Evolutionary conservation across 2,888 invertebrate genomes (phyloP).

Genomic region (Seladonia tumulorum): DNA sequence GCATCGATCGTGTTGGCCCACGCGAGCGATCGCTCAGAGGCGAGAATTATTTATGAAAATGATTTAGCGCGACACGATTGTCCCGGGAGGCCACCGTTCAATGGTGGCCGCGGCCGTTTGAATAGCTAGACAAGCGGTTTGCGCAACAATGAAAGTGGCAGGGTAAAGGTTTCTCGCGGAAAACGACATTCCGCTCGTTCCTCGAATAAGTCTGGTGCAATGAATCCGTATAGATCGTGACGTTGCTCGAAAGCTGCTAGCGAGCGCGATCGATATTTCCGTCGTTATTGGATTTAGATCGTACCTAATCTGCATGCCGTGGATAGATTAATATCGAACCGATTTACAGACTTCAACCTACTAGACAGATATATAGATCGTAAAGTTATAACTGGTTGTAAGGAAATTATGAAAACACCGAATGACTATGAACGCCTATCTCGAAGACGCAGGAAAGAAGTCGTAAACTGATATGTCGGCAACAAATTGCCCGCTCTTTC

Average conservation of each 20-base stretch:
- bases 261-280: background rate
- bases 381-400: background rate
- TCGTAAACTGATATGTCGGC: too few relatives aligned
- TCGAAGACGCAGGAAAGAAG: too few relatives aligned
- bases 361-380: background rate
- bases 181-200: conserved; percentile 51
- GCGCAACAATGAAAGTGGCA: conserved; percentile 49
- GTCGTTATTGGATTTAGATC: background rate
- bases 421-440: too few relatives aligned
- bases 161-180: conserved; percentile 41
- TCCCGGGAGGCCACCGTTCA: conserved; percentile 18
- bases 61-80: background rate
- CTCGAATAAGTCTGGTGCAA: conserved; percentile 26
- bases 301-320: background rate
- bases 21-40: background rate
- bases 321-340: background rate
- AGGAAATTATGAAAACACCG: too few relatives aligned
- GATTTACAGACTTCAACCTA: background rate
- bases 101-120: conserved; percentile 23
- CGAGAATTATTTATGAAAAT: background rate
- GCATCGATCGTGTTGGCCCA: conserved; percentile 28
- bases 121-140: conserved; percentile 33
- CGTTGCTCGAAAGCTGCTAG: background rate
- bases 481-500: too few relatives aligned
- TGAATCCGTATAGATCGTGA: background rate